Evolutionary conservation across 92 coral and sea anemone species (phyloP).

Genomic region (Micromussa lordhowensis): DNA sequence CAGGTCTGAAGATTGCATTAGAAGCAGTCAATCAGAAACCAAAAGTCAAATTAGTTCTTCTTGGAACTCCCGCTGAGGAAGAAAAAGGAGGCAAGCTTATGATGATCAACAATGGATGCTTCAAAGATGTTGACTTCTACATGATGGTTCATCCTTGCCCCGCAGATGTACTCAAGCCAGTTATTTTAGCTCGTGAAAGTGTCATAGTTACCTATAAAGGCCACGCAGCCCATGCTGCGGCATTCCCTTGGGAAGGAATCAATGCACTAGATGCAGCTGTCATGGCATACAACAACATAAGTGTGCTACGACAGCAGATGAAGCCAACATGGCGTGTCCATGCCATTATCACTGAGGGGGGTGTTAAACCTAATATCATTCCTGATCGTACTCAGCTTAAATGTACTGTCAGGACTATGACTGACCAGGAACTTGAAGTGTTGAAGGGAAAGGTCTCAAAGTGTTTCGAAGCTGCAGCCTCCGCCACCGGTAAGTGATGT

Average conservation of each 20-base stretch:
- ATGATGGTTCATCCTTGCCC: constrained; percentile 95
- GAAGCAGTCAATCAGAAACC: constrained; percentile 59
- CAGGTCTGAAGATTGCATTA: constrained; percentile 89
- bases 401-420: constrained; percentile 71
- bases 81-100: constrained; percentile 84
- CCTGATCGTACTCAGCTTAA: constrained; percentile 78
- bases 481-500: constrained; percentile 68
- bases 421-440: constrained; percentile 60
- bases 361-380: constrained; percentile 93
- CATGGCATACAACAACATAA: constrained; percentile 75
- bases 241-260: constrained; percentile 94
- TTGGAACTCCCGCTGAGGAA: constrained; percentile 96
- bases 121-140: constrained; percentile 81
- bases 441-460: constrained; percentile 68
- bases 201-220: constrained; percentile 78
- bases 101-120: constrained; percentile 84
- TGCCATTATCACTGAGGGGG: constrained; percentile 86
- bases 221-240: constrained; percentile 91
- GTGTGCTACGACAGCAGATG: constrained; percentile 90
- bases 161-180: constrained; percentile 55
- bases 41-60: constrained; percentile 70
- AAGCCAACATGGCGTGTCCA: constrained; percentile 94
- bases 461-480: constrained; percentile 89
- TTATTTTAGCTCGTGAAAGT: constrained; percentile 49
- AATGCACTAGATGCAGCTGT: constrained; percentile 97